A percentile compares a stretch with the other conserved stretches of the same genome.
Evolutionary conservation across 2,797 vertebrate genomes (phyloP).

Genomic region (Anabacerthia variegaticeps): DNA sequence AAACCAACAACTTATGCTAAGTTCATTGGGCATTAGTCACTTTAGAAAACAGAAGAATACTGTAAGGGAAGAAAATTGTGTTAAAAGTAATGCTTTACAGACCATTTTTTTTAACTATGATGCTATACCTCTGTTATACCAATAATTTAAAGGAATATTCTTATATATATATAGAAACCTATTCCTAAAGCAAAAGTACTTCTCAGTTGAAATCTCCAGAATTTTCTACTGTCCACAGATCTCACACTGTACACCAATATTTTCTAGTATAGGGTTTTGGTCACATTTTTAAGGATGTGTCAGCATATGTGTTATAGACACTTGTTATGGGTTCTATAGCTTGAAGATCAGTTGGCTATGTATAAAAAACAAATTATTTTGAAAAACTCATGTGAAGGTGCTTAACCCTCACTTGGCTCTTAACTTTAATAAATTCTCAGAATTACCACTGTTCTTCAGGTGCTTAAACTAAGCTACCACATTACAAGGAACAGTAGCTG

Average conservation of each 20-base stretch:
- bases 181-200: not conserved
- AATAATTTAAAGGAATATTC: not conserved
- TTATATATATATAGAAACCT: not conserved
- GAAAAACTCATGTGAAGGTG: not conserved
- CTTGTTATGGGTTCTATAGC: not conserved
- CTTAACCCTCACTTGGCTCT: not conserved
- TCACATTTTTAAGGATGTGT: not conserved
- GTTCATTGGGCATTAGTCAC: not conserved
- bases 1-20: not conserved
- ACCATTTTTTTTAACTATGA: not conserved
- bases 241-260: not conserved
- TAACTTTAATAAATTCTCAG: not conserved
- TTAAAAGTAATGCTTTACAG: not conserved
- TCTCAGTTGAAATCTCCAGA: not conserved
- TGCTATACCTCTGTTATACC: not conserved
- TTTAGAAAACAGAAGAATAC: not conserved
- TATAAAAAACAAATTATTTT: not conserved
- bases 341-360: not conserved
- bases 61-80: not conserved
- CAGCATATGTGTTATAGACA: rapidly evolving
- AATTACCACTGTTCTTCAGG: not conserved
- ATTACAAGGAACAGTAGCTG: not conserved
- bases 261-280: not conserved
- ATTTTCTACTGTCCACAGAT: not conserved
- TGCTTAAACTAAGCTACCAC: not conserved